Base-by-base conservation (phyloP, 2,888 invertebrate species). In the Sinohyriopsis cumingii region DNA sequence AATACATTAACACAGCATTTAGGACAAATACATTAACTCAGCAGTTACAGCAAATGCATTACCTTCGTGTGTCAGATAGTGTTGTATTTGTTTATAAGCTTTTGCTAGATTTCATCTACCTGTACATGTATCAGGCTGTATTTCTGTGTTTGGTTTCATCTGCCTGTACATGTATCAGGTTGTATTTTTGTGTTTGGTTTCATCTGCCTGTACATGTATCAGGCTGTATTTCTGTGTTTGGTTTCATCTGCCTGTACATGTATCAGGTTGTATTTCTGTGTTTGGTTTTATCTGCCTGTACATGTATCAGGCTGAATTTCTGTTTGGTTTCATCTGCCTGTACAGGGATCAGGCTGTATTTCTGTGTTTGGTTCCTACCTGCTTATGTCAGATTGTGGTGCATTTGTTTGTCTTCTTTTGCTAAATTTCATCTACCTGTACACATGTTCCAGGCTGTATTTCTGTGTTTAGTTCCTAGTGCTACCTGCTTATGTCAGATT, bases 231-330 rank as follows among this genome's bases (percentile, higher is more conserved):
- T 25, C 25, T 25, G 25, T 25, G 25, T 25, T 25, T 25, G 3
- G 25, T 25, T 25, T 25, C 25, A 25, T 25, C 25, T 72, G 79
- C 33, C 73, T 84, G 54, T 89, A 87, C 79, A 90, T 90, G 12
- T 75, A 77, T n/a, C 64, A 89, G 53, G 89, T 89, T 55, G 84
- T 90, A 59, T 45, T 77, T 24, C 57, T 86, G 24, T 90, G 89
- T 78, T 45, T 86, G 54, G 19, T 20, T 63, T 5, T 28, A 28
- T 0, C 28, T 28, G 28, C 28, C 73, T 85, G 45, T 89, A 87
- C 79, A 25, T 25, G 12, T 75, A 77, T n/a, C 65, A 89, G 45
- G 89, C 89, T 55, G 84, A 25, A 3, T 3, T 25, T 25, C 3
- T 65, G 64, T 25, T 61, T 25, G 45, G 24, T 72, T 77, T 59